Percentiles rank a stretch among this genome's conserved stretches.
Conservation (phyloP, 2,797 vertebrate species). For the Tympanoctomys barrerae region DNA sequence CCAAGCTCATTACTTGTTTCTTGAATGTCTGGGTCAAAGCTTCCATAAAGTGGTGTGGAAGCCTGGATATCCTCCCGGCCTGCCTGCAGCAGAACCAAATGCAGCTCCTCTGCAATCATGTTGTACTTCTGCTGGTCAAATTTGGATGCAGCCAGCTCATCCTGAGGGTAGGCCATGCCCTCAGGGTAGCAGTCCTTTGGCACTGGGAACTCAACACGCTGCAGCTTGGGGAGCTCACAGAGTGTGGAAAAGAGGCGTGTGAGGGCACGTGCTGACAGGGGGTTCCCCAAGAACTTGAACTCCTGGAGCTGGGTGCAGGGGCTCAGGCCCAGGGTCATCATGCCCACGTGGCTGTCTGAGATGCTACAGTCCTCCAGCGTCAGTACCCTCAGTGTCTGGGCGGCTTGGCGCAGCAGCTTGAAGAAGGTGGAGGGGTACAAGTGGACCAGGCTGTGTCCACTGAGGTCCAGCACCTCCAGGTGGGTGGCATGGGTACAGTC, state of each 20-base stretch:
- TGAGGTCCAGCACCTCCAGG: slow-evolving; percentile 94
- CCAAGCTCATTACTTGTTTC: slow-evolving; percentile 96
- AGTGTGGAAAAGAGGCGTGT: slow-evolving; percentile 90
- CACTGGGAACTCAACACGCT: slow-evolving; percentile 94
- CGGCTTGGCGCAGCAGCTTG: slow-evolving; percentile 93
- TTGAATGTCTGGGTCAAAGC: slow-evolving; percentile 94
- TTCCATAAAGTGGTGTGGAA: slow-evolving; percentile 93
- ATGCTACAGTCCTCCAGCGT: slow-evolving; percentile 95
- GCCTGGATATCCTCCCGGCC: slow-evolving; percentile 91
- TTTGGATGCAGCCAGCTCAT: slow-evolving; percentile 89
- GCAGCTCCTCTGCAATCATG: slow-evolving; percentile 89
- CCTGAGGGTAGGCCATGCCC: slow-evolving; percentile 92
- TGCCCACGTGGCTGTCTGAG: slow-evolving; percentile 90
- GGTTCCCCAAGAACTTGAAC: slow-evolving; percentile 95
- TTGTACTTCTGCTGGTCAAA: slow-evolving; percentile 93
- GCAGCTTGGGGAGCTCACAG: slow-evolving; percentile 90
- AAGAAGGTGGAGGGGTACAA: slow-evolving; percentile 91
- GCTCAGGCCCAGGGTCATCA: slow-evolving; percentile 88
- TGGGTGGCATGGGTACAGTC: slow-evolving; percentile 93
- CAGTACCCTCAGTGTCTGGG: slow-evolving; percentile 90
- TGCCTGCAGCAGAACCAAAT: slow-evolving; percentile 90
- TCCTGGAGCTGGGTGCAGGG: slow-evolving; percentile 91
- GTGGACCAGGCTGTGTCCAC: slow-evolving; percentile 92
- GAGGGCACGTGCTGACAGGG: slow-evolving; percentile 91
- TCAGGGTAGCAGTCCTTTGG: slow-evolving; percentile 95